Evolutionary conservation across 2,113 vertebrate genomes (phyloP).

Genomic region (Oenanthe oenanthe): DNA sequence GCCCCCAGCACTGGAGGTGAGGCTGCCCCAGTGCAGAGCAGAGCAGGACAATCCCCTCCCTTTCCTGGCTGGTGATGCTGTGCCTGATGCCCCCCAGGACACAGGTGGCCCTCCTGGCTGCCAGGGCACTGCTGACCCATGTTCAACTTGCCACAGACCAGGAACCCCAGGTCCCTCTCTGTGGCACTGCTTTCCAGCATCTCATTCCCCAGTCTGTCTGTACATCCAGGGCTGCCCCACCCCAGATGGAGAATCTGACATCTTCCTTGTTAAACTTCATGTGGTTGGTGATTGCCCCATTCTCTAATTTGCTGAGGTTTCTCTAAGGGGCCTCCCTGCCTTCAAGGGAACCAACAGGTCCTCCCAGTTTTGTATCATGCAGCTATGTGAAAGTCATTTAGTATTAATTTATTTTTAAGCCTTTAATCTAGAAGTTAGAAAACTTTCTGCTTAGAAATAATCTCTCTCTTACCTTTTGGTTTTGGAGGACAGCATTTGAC

Average conservation of each 20-base stretch:
- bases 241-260: background rate
- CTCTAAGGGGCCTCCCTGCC: background rate
- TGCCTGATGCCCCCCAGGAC: background rate
- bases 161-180: rapidly evolving
- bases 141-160: background rate
- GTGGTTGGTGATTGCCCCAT: background rate
- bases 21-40: background rate
- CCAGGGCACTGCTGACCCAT: background rate
- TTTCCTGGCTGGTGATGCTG: rapidly evolving
- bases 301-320: background rate
- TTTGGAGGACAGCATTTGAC: constrained; percentile 90
- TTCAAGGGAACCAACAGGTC: background rate
- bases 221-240: rapidly evolving
- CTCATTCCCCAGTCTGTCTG: background rate
- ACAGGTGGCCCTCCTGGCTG: rapidly evolving
- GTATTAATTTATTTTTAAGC: background rate
- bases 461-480: constrained; percentile 82
- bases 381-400: background rate
- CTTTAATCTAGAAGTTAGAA: background rate
- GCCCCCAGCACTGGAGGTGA: background rate
- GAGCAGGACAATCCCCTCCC: background rate
- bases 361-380: background rate
- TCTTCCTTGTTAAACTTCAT: background rate
- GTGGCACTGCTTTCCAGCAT: rapidly evolving
- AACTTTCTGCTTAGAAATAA: background rate